phyloP scores from a whole-genome alignment of 2,113 vertebrate genomes.

The Seriola aureovittata region DNA sequence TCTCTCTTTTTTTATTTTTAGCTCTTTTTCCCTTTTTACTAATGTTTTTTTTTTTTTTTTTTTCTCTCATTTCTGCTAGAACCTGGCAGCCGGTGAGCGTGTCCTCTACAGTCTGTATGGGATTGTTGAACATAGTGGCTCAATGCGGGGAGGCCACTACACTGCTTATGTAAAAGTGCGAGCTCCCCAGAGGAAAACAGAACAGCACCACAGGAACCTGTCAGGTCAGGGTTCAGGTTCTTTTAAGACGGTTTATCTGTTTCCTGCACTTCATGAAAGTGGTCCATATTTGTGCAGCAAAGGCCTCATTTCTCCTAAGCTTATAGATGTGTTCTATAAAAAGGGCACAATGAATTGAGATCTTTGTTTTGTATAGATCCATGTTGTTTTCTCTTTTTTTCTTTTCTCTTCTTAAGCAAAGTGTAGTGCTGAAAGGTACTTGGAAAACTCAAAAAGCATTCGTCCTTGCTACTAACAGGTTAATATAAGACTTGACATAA shows the following conservation, averaged over 20 bases:
- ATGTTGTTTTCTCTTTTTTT: slow-evolving; percentile 17
- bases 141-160: slow-evolving; percentile 96
- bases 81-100: slow-evolving; percentile 85
- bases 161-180: slow-evolving; percentile 95
- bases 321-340: slow-evolving; percentile 6
- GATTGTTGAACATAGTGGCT: slow-evolving; percentile 96
- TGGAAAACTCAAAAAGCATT: slow-evolving; percentile 5
- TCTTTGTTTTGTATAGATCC: slow-evolving; percentile 31
- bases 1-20: background rate
- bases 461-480: slow-evolving; percentile 39
- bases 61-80: slow-evolving; percentile 80
- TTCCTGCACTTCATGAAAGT: background rate
- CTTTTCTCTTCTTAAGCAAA: slow-evolving; percentile 32
- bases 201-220: slow-evolving; percentile 86
- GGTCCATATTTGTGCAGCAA: slow-evolving; percentile 20
- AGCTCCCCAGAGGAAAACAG: slow-evolving; percentile 86
- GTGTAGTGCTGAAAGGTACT: slow-evolving; percentile 12
- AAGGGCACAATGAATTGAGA: slow-evolving; percentile 1
- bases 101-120: slow-evolving; percentile 96
- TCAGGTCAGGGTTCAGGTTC: slow-evolving; percentile 83
- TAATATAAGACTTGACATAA: slow-evolving; percentile 12
- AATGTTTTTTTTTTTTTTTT: slow-evolving; percentile 2
- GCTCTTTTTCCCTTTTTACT: background rate
- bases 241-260: slow-evolving; percentile 1
- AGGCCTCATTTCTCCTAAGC: slow-evolving; percentile 17